Conservation (phyloP, 2,888 invertebrate species). For the Steromphala cineraria region DNA sequence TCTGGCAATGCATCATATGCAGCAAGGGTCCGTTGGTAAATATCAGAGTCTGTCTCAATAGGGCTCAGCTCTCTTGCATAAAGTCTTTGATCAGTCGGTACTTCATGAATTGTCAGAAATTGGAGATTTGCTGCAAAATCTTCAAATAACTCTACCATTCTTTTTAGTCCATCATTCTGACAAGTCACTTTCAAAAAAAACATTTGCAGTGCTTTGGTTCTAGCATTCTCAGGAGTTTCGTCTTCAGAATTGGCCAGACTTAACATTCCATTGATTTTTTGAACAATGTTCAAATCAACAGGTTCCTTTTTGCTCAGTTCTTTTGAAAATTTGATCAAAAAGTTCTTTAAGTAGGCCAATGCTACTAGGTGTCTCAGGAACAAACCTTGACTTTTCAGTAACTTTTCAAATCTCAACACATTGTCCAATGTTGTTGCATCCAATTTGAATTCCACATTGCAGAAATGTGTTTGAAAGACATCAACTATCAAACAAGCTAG, state of each 20-base stretch:
- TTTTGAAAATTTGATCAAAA: neutral
- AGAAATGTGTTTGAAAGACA: neutral
- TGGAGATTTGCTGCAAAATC: neutral
- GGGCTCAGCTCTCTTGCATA: neutral
- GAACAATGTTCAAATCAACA: neutral
- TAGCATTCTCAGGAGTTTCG: neutral
- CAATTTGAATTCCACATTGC: neutral
- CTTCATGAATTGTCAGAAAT: neutral
- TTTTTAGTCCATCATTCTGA: neutral
- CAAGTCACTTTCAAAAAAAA: neutral
- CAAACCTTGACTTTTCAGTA: neutral
- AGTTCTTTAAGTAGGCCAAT: slow-evolving; percentile 4
- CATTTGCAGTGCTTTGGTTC: neutral
- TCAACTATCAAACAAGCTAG: neutral
- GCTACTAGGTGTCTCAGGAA: slow-evolving; percentile 8
- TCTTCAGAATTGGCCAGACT: neutral
- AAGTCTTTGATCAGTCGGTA: neutral
- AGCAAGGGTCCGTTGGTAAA: neutral
- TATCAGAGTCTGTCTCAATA: neutral
- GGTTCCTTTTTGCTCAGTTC: neutral
- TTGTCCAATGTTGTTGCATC: neutral
- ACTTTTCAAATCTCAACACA: neutral
- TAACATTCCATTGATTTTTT: slow-evolving; percentile 4
- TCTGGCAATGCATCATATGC: neutral
- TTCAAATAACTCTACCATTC: neutral